Base-by-base conservation (phyloP, 2,113 vertebrate genomes). In the Cairina moschata region DNA sequence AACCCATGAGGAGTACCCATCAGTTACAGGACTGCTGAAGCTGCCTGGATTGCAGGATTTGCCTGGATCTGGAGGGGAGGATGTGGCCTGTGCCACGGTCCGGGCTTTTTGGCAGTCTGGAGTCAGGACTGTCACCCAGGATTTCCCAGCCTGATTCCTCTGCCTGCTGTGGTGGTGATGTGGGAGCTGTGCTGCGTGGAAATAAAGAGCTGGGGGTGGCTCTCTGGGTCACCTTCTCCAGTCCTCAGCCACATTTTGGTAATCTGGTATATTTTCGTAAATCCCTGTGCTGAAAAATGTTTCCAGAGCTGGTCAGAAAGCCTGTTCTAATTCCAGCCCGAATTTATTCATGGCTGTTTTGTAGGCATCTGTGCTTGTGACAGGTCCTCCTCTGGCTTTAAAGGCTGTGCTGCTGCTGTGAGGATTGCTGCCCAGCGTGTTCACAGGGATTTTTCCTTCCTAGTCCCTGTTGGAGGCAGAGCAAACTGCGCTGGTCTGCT, bases 341-440 rank as follows among this genome's bases (percentile, higher is more conserved):
- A 25, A 8, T 44, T 34, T 44, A 12, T 80, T 82, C 21, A 6
- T 60, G 56, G 7, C 66, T 71, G 36, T 4, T 52, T 89, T 46
- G 36, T 34, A 23, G 0, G 0, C 2, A 2, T 56, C 55, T 68
- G 42, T 14, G 6, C 28, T 82, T 0, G 0, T 44, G 73, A 8
- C 18, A 40, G 23, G 32, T 44, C 34, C 26, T 83, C 38, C 13
- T 60, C 83, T 54, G 26, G 50, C 66, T 77, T 80, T 40, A 18
- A 68, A 85, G 85, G 14, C 42, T 56, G 59, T 18, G 58, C 36
- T 1, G 1, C 36, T 0, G 6, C 52, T 4, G 0, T 25, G 20
- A 72, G 13, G 20, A 23, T 42, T 36, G 16, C 16, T 79, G 89
- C 38, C 52, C 71, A 48, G 0, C 23, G 50, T 31, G 25, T 11